Evolutionary conservation across 2,113 vertebrate species (phyloP).

Genomic region (Menura novaehollandiae): DNA sequence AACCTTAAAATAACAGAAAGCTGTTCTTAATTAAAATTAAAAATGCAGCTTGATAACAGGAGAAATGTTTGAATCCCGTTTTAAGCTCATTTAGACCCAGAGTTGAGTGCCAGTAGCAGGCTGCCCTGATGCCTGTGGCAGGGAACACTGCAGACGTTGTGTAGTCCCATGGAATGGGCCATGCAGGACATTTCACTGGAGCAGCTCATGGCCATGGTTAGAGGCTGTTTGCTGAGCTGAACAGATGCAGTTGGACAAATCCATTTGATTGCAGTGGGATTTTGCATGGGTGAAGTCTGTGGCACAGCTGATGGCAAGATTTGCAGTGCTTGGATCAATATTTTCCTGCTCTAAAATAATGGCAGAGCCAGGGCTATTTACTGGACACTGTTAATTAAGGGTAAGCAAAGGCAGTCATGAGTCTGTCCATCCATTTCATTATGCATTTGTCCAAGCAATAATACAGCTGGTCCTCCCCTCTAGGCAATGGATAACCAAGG

Average conservation of each 20-base stretch:
- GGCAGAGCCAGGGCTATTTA: neutral
- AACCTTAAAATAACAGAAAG: neutral
- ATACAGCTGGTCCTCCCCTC: neutral
- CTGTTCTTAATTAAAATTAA: neutral
- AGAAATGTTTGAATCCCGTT: neutral
- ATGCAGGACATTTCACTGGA: neutral
- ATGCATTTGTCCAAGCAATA: neutral
- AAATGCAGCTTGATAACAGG: neutral
- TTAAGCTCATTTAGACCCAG: neutral
- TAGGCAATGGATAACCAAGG: neutral
- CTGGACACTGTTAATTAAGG: neutral
- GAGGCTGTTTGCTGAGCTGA: neutral
- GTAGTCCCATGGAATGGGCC: neutral
- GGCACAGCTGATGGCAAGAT: neutral
- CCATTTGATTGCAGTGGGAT: neutral
- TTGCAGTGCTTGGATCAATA: neutral
- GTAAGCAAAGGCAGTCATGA: neutral
- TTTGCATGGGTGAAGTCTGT: neutral
- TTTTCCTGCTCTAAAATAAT: neutral
- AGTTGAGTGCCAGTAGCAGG: neutral
- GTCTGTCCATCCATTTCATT: neutral
- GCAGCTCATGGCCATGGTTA: neutral
- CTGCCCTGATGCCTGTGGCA: neutral
- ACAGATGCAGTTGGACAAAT: neutral
- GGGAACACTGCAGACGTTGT: neutral